Percentiles rank a stretch among this genome's conserved stretches.
Conservation (phyloP, 2,113 vertebrate species). For the Jaculus jaculus region DNA sequence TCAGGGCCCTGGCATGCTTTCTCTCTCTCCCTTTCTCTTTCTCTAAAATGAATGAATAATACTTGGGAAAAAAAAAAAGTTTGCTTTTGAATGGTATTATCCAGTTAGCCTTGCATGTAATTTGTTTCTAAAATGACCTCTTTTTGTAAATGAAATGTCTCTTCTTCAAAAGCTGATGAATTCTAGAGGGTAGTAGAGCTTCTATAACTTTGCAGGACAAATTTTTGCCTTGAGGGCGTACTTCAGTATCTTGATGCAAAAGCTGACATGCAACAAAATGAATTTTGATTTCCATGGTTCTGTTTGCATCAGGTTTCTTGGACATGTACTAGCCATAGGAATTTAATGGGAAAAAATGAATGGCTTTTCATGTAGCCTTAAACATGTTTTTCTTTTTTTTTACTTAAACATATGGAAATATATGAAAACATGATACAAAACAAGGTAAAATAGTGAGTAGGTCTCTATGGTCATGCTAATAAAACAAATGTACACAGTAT, state of each 20-base stretch:
- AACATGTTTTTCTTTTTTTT: too few relatives aligned
- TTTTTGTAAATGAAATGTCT: constrained; percentile 74
- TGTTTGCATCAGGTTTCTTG: constrained; percentile 62
- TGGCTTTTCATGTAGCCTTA: constrained; percentile 55
- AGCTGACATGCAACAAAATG: constrained; percentile 71
- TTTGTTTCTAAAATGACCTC: constrained; percentile 73
- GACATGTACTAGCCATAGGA: constrained; percentile 39
- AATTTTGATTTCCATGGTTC: constrained; percentile 78
- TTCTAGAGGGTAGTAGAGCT: constrained; percentile 58
- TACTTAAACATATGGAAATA: constrained; percentile 57
- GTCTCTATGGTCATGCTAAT: not conserved
- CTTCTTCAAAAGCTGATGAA: constrained; percentile 68
- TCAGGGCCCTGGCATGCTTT: too few relatives aligned
- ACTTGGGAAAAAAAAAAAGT: constrained; percentile 77
- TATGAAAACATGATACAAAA: constrained; percentile 24
- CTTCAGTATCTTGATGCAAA: constrained; percentile 79
- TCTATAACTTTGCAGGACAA: constrained; percentile 74
- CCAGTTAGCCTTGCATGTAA: constrained; percentile 76
- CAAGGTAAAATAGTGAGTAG: not conserved
- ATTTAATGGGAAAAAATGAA: constrained; percentile 62
- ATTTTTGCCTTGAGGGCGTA: constrained; percentile 72
- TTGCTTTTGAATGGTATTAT: constrained; percentile 73
- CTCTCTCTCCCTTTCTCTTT: too few relatives aligned
- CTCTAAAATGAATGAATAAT: not conserved
- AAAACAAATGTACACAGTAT: not conserved